Evolutionary conservation across 2,888 invertebrate genomes (phyloP).

Genomic region (Drosophila anomalata): DNA sequence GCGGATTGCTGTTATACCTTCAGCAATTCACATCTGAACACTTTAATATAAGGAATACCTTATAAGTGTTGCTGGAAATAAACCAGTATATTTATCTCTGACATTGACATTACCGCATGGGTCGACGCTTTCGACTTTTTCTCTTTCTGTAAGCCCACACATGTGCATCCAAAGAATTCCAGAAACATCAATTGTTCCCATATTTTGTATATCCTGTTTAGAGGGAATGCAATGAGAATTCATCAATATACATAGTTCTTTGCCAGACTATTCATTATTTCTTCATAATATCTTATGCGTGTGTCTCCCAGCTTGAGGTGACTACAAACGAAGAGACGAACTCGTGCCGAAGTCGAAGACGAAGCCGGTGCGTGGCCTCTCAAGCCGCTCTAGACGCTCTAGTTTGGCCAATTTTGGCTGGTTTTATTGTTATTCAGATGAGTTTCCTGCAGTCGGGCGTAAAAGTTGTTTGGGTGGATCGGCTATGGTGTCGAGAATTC

Average conservation of each 20-base stretch:
- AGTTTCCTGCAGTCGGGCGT: slow-evolving; percentile 64
- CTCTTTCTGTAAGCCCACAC: no score
- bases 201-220: no score
- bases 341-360: neutral
- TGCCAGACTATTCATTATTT: neutral
- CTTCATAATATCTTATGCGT: neutral
- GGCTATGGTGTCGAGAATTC: slow-evolving; percentile 57
- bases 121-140: no score
- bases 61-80: no score
- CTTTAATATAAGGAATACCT: no score
- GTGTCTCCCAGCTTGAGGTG: slow-evolving; percentile 18
- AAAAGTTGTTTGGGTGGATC: slow-evolving; percentile 52
- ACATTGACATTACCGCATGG: no score
- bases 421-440: slow-evolving; percentile 71
- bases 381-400: slow-evolving; percentile 22
- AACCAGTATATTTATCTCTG: no score
- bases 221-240: no score
- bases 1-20: no score
- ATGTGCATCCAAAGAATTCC: no score
- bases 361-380: slow-evolving; percentile 16
- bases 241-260: neutral
- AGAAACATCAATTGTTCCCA: no score
- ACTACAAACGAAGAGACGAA: slow-evolving; percentile 13
- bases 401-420: slow-evolving; percentile 51
- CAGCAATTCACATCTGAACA: no score